Percentiles rank a stretch among this genome's conserved stretches.
phyloP scores from a whole-genome alignment of 2,113 vertebrate species.

The Triplophysa siluroides region DNA sequence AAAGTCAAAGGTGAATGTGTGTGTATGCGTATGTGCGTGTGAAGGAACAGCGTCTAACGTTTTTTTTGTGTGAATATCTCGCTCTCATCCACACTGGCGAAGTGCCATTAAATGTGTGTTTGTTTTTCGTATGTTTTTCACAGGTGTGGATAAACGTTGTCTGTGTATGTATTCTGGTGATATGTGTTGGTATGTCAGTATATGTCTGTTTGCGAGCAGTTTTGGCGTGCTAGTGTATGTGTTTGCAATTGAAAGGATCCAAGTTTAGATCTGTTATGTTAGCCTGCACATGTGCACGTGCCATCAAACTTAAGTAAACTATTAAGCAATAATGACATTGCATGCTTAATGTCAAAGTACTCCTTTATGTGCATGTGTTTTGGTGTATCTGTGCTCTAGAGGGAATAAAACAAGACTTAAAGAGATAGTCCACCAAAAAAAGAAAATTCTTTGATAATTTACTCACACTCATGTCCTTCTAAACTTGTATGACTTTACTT shows the following conservation, averaged over 20 bases:
- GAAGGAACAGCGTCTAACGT: background rate
- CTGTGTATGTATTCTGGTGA: conserved; percentile 53
- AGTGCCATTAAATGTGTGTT: conserved; percentile 36
- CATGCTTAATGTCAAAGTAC: too few relatives aligned
- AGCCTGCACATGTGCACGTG: background rate
- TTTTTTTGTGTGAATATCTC: conserved; percentile 15
- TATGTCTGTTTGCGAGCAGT: conserved; percentile 41
- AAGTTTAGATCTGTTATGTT: conserved; percentile 58
- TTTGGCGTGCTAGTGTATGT: conserved; percentile 30
- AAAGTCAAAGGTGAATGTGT: conserved; percentile 86
- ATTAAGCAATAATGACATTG: too few relatives aligned
- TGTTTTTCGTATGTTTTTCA: conserved; percentile 54
- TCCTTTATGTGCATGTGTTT: too few relatives aligned
- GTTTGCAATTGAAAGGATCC: conserved; percentile 66
- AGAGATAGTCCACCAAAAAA: too few relatives aligned
- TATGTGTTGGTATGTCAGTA: conserved; percentile 51
- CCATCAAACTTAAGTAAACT: background rate
- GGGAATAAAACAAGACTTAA: too few relatives aligned
- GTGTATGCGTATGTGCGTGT: background rate
- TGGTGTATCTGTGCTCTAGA: too few relatives aligned
- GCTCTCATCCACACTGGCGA: background rate
- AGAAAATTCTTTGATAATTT: too few relatives aligned
- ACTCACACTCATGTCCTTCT: too few relatives aligned
- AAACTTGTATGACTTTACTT: too few relatives aligned
- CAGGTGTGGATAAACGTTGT: conserved; percentile 56